Conservation (phyloP, 2,797 vertebrate genomes). For the Diplodus puntazzo region DNA sequence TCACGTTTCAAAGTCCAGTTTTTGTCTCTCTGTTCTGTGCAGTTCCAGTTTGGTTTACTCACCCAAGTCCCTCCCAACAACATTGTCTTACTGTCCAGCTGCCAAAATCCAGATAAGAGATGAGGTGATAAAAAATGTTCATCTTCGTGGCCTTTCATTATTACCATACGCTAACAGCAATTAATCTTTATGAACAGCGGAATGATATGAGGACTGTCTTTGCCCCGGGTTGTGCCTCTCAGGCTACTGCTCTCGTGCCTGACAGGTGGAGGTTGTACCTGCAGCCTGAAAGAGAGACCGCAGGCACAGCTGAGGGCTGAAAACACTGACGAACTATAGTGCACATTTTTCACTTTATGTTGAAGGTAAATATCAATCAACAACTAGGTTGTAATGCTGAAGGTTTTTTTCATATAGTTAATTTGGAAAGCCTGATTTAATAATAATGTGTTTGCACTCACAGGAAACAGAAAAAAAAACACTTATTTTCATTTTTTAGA, state of each 20-base stretch:
- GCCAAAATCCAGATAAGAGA: conserved; percentile 8
- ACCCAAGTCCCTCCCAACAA: not conserved
- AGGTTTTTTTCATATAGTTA: not conserved
- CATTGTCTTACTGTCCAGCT: not conserved
- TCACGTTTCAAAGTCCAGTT: not conserved
- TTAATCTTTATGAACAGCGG: not conserved
- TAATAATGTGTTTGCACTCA: not conserved
- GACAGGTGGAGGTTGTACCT: not conserved
- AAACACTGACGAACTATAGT: not conserved
- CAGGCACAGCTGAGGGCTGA: not conserved
- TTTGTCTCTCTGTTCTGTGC: not conserved
- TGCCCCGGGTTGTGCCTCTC: not conserved
- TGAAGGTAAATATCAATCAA: not conserved
- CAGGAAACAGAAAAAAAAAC: too few species aligned
- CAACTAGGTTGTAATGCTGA: not conserved
- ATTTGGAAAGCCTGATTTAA: not conserved
- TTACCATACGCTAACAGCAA: not conserved
- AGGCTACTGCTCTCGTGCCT: not conserved
- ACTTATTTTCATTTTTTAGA: not conserved
- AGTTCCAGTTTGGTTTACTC: conserved; percentile 7
- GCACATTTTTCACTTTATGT: not conserved
- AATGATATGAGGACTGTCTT: not conserved
- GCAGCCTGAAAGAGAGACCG: not conserved
- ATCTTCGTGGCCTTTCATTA: conserved; percentile 6
- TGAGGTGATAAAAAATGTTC: conserved; percentile 6